A percentile compares a stretch with the other conserved stretches of the same genome.
phyloP scores from a whole-genome alignment of 2,888 invertebrate genomes.

The Seira ritae region DNA sequence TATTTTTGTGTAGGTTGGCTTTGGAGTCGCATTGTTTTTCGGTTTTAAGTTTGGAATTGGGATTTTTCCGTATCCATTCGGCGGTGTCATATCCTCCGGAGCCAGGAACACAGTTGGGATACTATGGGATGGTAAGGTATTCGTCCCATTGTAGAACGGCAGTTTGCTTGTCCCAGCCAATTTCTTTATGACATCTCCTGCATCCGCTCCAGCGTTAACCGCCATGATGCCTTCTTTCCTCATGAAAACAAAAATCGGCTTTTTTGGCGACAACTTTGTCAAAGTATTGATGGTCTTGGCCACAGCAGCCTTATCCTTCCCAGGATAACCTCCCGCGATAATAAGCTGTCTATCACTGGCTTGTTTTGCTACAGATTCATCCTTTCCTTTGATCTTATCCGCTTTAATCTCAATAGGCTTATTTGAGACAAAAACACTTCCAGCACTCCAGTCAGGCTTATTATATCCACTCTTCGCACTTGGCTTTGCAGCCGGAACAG shows the following conservation, averaged over 20 bases:
- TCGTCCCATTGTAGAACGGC: conserved; percentile 72
- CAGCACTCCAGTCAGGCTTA: conserved; percentile 54
- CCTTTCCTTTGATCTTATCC: neutral
- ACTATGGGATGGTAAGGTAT: conserved; percentile 59
- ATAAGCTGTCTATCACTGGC: conserved; percentile 48
- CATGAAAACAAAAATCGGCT: conserved; percentile 72
- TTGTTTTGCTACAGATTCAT: conserved; percentile 12
- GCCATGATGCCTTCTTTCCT: conserved; percentile 70
- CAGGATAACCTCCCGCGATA: conserved; percentile 35
- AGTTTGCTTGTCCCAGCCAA: conserved; percentile 73
- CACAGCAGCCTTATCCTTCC: conserved; percentile 56
- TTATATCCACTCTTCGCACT: conserved; percentile 15
- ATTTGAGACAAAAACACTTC: conserved; percentile 51
- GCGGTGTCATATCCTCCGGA: conserved; percentile 70
- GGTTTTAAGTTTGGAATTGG: conserved; percentile 72
- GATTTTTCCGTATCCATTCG: conserved; percentile 71
- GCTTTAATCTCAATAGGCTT: conserved; percentile 55
- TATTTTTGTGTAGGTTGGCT: conserved; percentile 70
- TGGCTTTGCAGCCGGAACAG: conserved; percentile 40
- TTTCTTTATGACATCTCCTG: conserved; percentile 73
- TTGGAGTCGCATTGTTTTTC: conserved; percentile 57
- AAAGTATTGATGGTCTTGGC: conserved; percentile 70
- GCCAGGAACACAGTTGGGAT: conserved; percentile 72
- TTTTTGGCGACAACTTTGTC: conserved; percentile 72
- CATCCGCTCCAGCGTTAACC: conserved; percentile 68